Evolutionary conservation across 2,888 invertebrate species (phyloP).

Genomic region (Mesorhabditis spiculigera): DNA sequence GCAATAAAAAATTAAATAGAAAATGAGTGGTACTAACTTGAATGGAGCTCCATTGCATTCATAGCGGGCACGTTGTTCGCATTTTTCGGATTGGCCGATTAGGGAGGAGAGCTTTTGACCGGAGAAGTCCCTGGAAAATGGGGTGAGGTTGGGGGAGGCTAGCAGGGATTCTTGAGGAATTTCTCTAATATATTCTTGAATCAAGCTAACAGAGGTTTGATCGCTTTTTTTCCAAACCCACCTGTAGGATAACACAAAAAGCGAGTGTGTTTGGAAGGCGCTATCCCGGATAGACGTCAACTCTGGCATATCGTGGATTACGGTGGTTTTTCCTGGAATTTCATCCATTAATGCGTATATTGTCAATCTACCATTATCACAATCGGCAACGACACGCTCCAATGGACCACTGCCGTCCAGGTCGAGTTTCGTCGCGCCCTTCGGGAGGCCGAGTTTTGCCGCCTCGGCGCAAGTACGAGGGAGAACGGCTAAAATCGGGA

Average conservation of each 20-base stretch:
- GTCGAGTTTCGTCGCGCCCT: slow-evolving; percentile 47
- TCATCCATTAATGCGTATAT: neutral
- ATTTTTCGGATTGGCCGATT: slow-evolving; percentile 25
- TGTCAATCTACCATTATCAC: slow-evolving; percentile 24
- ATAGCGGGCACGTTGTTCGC: slow-evolving; percentile 35
- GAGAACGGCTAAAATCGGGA: slow-evolving; percentile 22
- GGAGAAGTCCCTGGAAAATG: slow-evolving; percentile 34
- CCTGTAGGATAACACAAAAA: slow-evolving; percentile 32
- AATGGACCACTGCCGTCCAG: slow-evolving; percentile 46
- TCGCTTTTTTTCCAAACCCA: slow-evolving; percentile 10
- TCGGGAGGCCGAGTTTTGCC: slow-evolving; percentile 26
- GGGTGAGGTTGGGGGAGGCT: neutral
- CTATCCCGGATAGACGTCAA: slow-evolving; percentile 27
- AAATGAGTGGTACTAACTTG: slow-evolving; percentile 14
- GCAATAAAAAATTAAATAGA: slow-evolving; percentile 4
- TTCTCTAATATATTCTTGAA: no score
- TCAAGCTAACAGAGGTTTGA: no score
- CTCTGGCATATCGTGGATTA: slow-evolving; percentile 44
- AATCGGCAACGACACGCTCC: slow-evolving; percentile 31
- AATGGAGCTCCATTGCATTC: slow-evolving; percentile 41
- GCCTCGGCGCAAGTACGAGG: slow-evolving; percentile 51
- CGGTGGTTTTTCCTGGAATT: slow-evolving; percentile 26
- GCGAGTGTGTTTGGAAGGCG: slow-evolving; percentile 22
- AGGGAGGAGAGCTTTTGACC: slow-evolving; percentile 27
- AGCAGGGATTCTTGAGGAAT: no score